These are phyloP conservation scores for Holcopasites calliopsidis DNA, from an alignment of 1,140 invertebrate species.

Conservation along the genomic window DNA sequence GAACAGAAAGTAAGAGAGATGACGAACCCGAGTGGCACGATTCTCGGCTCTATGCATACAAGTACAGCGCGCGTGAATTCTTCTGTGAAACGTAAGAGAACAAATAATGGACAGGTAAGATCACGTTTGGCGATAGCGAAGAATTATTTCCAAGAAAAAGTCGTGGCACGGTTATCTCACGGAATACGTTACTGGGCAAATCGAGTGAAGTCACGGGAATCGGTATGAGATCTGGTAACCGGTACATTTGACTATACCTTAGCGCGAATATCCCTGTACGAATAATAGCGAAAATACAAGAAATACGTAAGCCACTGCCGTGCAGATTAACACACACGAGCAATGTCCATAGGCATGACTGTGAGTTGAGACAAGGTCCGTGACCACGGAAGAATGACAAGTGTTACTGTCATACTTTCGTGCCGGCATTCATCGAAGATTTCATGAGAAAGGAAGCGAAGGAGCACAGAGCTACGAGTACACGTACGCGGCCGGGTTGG, in stretches of 20 bases:
- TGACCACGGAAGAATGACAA: slow-evolving; percentile 23
- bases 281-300: neutral
- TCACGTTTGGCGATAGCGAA: too few relatives aligned
- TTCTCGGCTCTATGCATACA: slow-evolving; percentile 24
- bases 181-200: neutral
- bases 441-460: slow-evolving; percentile 60
- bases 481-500: slow-evolving; percentile 37
- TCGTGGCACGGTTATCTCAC: neutral
- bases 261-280: too few relatives aligned
- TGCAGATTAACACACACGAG: too few relatives aligned
- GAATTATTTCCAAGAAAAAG: neutral
- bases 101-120: neutral
- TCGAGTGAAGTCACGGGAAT: neutral
- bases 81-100: neutral
- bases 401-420: slow-evolving; percentile 13
- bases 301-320: too few relatives aligned
- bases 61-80: slow-evolving; percentile 6
- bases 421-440: slow-evolving; percentile 46
- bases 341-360: neutral
- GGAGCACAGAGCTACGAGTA: slow-evolving; percentile 39
- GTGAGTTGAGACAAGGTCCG: neutral
- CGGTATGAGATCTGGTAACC: neutral
- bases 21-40: slow-evolving; percentile 42
- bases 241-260: too few relatives aligned
- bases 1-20: slow-evolving; percentile 37